Base-by-base conservation (phyloP, 2,113 vertebrate genomes). In the Pedionomus torquatus region DNA sequence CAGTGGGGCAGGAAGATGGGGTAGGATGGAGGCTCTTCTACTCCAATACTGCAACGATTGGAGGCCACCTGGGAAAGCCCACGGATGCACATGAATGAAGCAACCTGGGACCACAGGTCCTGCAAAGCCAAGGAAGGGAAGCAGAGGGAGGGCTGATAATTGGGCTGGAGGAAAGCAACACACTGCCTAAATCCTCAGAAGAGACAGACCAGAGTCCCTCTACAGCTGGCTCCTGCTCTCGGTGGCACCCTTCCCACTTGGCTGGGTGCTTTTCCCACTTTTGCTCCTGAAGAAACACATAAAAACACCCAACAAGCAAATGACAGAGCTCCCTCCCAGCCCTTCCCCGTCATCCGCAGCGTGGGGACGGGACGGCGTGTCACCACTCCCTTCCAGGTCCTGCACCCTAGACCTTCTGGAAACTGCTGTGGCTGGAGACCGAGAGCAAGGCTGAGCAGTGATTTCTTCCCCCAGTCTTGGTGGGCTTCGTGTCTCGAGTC, bases 281-380 rank as follows among this genome's bases (percentile, higher is more conserved):
- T 88, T 93, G 92, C 93, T 94, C 78, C 94, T 41, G 13, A 91
- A 91, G 75, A 90, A 75, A 64, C 54, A 52, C 92, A 87, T 3
- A 37, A 44, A 70, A 92, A 17, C 57, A 68, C 60, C 55, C 6
- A 3, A 75, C 24, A 87, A 92, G 31, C 24, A 92, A 83, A 86
- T 51, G 72, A 49, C 91, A 74, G 44, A 0, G 0, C 25, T 84
- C 80, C 72, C 46, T 95, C 61, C 61, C 85, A 76, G 52, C 66
- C 93, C 70, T 92, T 55, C 86, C 55, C 55, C 26, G 3, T 61
- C 60, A 31, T 28, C 44, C 15, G 19, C 46, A 46, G 58, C 1
- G 1, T 0, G 3, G 33, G 41, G 41, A 41, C 13, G 41, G 8
- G 15, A 75, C 2, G 19, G 43, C 58, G 21, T 0, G 4, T 46